phyloP scores from a whole-genome alignment of 1,140 invertebrate species.

The Aricia agestis region DNA sequence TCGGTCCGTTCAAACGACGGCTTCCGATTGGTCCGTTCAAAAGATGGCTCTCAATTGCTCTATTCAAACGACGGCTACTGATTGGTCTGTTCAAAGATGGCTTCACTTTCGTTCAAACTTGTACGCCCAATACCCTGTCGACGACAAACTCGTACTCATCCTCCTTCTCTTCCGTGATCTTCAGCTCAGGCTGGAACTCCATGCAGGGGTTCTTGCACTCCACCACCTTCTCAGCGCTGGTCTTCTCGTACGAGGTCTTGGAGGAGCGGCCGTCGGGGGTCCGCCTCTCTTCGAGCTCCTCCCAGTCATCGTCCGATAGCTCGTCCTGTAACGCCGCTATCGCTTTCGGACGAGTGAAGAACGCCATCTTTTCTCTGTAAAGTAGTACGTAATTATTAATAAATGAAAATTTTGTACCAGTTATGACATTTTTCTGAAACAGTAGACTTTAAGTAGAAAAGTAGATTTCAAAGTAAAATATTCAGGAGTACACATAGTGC shows the following conservation, averaged over 20 bases:
- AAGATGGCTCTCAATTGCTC: not conserved
- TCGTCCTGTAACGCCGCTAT: constrained; percentile 87
- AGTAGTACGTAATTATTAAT: too few species aligned
- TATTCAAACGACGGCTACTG: not conserved
- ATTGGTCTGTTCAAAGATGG: not conserved
- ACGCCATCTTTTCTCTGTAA: constrained; percentile 95
- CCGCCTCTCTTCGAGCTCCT: constrained; percentile 55
- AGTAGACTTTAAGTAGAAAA: too few species aligned
- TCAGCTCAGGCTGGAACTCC: constrained; percentile 36
- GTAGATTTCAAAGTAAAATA: too few species aligned
- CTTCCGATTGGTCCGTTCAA: not conserved
- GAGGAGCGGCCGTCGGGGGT: constrained; percentile 63
- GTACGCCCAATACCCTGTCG: constrained; percentile 81
- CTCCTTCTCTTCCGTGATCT: constrained; percentile 51
- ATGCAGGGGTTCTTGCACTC: constrained; percentile 66
- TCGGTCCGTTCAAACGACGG: too few species aligned
- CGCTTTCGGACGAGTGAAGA: constrained; percentile 90
- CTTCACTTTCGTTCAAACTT: constrained; percentile 73
- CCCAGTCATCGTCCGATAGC: constrained; percentile 66
- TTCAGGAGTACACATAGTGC: not conserved
- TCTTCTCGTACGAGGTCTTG: constrained; percentile 55
- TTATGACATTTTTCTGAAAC: too few species aligned
- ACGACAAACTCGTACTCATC: constrained; percentile 81
- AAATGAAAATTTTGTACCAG: too few species aligned
- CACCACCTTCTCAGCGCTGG: constrained; percentile 33